phyloP scores from a whole-genome alignment of 2,113 vertebrate genomes.

The Bubo bubo region DNA sequence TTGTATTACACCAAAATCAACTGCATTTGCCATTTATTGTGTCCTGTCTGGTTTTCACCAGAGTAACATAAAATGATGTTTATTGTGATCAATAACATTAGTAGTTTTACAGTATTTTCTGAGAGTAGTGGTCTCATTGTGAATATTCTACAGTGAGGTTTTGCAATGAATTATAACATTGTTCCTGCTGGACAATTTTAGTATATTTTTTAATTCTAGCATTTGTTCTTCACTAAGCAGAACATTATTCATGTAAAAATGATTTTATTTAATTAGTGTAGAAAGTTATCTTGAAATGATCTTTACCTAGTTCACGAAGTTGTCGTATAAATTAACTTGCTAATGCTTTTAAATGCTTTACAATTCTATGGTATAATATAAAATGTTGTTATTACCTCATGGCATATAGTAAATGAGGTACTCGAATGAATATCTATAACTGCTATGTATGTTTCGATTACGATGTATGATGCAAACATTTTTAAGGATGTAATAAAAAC shows the following conservation, averaged over 20 bases:
- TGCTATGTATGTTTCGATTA: background rate
- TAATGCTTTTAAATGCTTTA: background rate
- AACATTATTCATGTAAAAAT: background rate
- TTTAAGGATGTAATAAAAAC: background rate
- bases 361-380: background rate
- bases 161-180: background rate
- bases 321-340: background rate
- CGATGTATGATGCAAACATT: background rate
- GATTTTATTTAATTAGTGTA: background rate
- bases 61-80: background rate
- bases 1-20: background rate
- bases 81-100: background rate
- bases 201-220: background rate
- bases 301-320: background rate
- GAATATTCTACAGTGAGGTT: background rate
- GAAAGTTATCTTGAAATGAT: background rate
- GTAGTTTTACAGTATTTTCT: background rate
- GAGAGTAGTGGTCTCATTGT: background rate
- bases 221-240: background rate
- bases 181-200: background rate
- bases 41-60: background rate
- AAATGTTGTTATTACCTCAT: background rate
- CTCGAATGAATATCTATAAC: background rate
- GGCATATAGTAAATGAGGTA: background rate
- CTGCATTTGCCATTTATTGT: background rate